Conservation (phyloP, 1,140 invertebrate genomes). For the Musca domestica region DNA sequence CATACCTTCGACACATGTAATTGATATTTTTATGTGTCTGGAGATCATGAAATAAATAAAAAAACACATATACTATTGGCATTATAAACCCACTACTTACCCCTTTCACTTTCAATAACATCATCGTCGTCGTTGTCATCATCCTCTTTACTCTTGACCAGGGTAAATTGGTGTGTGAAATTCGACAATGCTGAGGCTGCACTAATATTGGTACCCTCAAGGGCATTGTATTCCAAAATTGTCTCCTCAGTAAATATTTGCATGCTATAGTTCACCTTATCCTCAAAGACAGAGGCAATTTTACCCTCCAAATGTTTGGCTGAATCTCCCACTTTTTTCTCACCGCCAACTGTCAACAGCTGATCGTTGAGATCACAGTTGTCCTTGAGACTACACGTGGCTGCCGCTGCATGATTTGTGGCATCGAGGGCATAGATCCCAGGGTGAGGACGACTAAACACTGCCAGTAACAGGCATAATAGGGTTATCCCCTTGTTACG, state of each 20-base stretch:
- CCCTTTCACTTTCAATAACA: slow-evolving; percentile 40
- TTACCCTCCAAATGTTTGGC: slow-evolving; percentile 44
- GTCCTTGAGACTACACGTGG: slow-evolving; percentile 45
- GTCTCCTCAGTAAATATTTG: slow-evolving; percentile 45
- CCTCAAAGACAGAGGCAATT: slow-evolving; percentile 49
- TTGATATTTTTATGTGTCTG: too few species aligned
- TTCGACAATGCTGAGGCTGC: slow-evolving; percentile 30
- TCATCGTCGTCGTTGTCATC: slow-evolving; percentile 32
- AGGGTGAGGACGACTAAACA: background rate
- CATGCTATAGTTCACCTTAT: slow-evolving; percentile 50
- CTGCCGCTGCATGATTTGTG: slow-evolving; percentile 13
- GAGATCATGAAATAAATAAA: too few species aligned
- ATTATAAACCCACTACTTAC: slow-evolving; percentile 32
- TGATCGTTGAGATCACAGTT: slow-evolving; percentile 49
- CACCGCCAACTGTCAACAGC: slow-evolving; percentile 30
- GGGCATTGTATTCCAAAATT: slow-evolving; percentile 35
- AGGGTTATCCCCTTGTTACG: slow-evolving; percentile 13
- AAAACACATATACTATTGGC: too few species aligned
- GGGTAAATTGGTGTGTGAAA: slow-evolving; percentile 25
- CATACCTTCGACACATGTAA: too few species aligned
- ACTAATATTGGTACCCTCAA: slow-evolving; percentile 35
- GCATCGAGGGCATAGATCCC: background rate
- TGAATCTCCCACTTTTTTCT: slow-evolving; percentile 25
- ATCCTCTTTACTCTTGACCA: slow-evolving; percentile 14
- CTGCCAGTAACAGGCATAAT: slow-evolving; percentile 8